Base-by-base conservation (phyloP, 2,797 vertebrate species). In the Sparidentex hasta region DNA sequence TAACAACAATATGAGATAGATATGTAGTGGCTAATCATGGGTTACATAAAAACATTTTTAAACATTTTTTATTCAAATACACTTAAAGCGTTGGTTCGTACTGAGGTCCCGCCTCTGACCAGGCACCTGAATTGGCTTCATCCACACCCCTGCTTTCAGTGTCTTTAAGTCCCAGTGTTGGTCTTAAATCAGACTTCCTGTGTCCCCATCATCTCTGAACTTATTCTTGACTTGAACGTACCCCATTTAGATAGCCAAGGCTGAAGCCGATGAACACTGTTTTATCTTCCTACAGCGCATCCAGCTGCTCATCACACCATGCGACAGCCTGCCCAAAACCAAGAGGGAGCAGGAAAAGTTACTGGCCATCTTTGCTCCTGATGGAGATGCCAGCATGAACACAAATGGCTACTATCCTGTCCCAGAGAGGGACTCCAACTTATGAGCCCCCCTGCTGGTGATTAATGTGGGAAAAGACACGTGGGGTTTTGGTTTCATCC, bases 281-380 rank as follows among this genome's bases (percentile, higher is more conserved):
- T 83, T 58, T 67, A 14, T 68, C 16, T 70, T 23, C 46, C 29
- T n/a, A 18, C 90, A 96, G 95, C 93, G 95, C 54, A 76, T 96
- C 64, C 80, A 80, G 65, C 47, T 91, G 62, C 94, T 95, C 29
- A 93, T 74, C 83, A 92, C 75, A 17, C 94, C 95, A 1, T 94
- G 91, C 0, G 91, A 92, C 5, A 81, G 92, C 47, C 86, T 96
- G 74, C 94, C 94, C 77, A 95, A 95, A 89, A 95, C 93, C 71
- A 95, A 92, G 74, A 86, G 93, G 71, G 93, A 96, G 83, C 94
- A 95, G 82, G 94, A 94, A 82, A 91, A 65, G 52, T 70, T 95
- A 63, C 87, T 94, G 71, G 94, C 86, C 74, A 94, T 94, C 65
- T 95, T 95, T 68, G 87, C 93, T 62, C 89, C 93, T 0, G 92